Base-by-base conservation (phyloP, 2,113 vertebrate genomes). In the Chinchilla lanigera region DNA sequence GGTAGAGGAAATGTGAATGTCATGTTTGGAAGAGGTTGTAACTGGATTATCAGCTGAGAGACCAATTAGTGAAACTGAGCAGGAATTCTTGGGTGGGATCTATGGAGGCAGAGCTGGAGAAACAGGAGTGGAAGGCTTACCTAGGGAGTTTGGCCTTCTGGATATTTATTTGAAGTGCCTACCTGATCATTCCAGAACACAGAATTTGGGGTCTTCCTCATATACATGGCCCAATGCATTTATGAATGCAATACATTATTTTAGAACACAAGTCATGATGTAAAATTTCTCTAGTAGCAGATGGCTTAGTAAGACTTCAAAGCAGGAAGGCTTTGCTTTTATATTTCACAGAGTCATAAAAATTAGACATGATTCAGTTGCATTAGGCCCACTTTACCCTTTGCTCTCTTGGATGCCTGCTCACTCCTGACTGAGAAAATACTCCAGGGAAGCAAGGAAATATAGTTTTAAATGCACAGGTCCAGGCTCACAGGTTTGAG, bases 301-400 rank as follows among this genome's bases (percentile, higher is more conserved):
- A 77, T 95, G 84, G 78, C 12, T 96, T 86, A 89, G n/a, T 95
- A 63, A 96, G 83, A 92, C 38, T 84, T 91, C 33, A 86, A 35
- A 50, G 44, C 67, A 84, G 90, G 78, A 33, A 41, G 30, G 22
- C 65, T 89, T 82, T 89, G 52, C 73, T 94, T 95, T 77, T 85
- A 35, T 84, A 93, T 56, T 92, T 96, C 69, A 87, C 24, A 77
- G 69, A 77, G 78, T 93, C 60, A 73, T 92, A 94, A 92, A 91
- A 75, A 52, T 93, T 63, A 97, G 56, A 65, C 58, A 30, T 44
- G 28, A 20, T 73, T 94, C 89, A 82, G 75, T 11, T 85, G 60
- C 81, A 14, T 71, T 86, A 78, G 73, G 60, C 28, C 35, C 73
- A 41, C 80, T 96, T 82, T 90, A 38, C 28, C 63, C 77, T 81